A percentile compares a stretch with the other conserved stretches of the same genome.
Evolutionary conservation across 37 sponge, comb jelly and placozoan species (phyloP).

Genomic region (Hexactinellida sp.): DNA sequence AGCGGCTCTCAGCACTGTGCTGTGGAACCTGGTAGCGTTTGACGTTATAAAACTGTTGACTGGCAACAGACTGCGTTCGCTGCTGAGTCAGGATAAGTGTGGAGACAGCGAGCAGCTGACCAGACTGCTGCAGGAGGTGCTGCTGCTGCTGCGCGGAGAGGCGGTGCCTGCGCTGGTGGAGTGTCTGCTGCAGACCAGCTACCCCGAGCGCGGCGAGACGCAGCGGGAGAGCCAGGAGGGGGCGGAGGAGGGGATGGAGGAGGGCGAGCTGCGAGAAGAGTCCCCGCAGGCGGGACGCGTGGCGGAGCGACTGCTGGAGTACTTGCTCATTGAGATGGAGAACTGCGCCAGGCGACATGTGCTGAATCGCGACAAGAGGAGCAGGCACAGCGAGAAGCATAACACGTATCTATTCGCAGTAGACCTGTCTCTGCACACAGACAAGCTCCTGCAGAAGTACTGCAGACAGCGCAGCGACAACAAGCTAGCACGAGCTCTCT

Average conservation of each 20-base stretch:
- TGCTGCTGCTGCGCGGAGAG: not conserved
- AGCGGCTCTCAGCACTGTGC: not conserved
- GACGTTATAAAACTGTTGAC: not conserved
- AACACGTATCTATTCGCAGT: not conserved
- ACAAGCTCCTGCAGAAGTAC: not conserved
- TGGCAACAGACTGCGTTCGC: not conserved
- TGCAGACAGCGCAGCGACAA: not conserved
- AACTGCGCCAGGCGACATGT: not conserved
- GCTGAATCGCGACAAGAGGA: not conserved
- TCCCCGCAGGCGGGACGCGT: not conserved
- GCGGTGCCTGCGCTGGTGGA: not conserved
- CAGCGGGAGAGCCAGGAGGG: not conserved
- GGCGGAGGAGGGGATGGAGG: constrained; percentile 13
- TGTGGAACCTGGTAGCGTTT: not conserved
- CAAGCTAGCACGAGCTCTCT: not conserved
- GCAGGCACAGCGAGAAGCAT: not conserved
- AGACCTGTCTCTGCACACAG: not conserved
- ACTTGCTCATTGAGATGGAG: constrained; percentile 1
- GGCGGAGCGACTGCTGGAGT: not conserved
- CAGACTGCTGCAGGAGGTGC: not conserved
- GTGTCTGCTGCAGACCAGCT: not conserved
- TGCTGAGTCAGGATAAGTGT: not conserved
- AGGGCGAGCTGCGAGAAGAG: not conserved
- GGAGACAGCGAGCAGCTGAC: not conserved
- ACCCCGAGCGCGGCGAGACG: not conserved